Evolutionary conservation across 2,888 invertebrate genomes (phyloP), one percentile per base, ranked within the genome.

Genomic region (Slavum lentiscoides): DNA sequence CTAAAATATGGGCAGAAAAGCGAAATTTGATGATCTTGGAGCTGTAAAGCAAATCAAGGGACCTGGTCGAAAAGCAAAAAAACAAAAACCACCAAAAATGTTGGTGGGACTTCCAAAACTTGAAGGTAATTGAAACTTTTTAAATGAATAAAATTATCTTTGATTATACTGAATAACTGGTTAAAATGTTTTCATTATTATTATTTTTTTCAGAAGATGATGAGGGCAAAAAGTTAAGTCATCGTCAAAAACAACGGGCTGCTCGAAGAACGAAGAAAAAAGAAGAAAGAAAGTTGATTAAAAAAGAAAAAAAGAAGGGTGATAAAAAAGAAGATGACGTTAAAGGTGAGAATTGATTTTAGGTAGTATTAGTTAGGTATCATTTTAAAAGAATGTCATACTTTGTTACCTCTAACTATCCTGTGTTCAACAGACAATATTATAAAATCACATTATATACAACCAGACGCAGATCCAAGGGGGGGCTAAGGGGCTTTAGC

Each of bases 31-130:
- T 84, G 93, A 93, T 84, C 90, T 88, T 58, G 89, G 88, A 81
- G 89, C 91, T 84, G 90, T 90, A 2, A 93, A 93, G 85, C 92
- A 91, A 85, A 96, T 96, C 0, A 95, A 94, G 13, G 96, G 96
- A 0, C 81, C 81, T 39, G 82, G 83, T 30, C 90, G 92, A 83
- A 97, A 96, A 87, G 89, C 95, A 0, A 93, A 91, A 84, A 97
- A 96, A 85, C 97, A 97, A 85, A 90, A 91, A 66, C 92, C 93
- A 84, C 96, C 97, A 2, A 88, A 89, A 70, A 91, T 92, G 85
- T 89, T 90, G 82, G 90, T 90, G 85, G 88, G 89, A 82, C 84
- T 89, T 62, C 82, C 83, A 70, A 82, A 82, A 66, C 55, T 66
- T 5, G 64, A 80, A 58, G 58, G 82, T 59, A 75, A 23, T 43